Conservation (phyloP, 1,140 invertebrate species). For the Drosophila punjabiensis region DNA sequence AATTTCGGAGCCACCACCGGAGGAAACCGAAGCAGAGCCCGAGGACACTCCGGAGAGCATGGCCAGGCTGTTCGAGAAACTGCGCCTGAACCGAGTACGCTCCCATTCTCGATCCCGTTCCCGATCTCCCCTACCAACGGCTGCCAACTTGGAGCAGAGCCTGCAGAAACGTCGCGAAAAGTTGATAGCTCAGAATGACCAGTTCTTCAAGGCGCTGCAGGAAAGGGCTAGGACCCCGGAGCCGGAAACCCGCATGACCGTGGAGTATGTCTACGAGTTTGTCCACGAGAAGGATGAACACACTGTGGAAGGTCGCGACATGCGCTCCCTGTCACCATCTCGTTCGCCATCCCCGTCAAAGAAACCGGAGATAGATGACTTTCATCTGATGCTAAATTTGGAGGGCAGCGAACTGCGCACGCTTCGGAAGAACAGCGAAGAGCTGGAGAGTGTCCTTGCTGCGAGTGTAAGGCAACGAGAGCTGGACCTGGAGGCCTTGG, state of each 20-base stretch:
- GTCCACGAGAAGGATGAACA: conserved; percentile 25
- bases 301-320: conserved; percentile 35
- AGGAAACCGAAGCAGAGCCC: conserved; percentile 40
- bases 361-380: conserved; percentile 26
- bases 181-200: conserved; percentile 73
- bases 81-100: conserved; percentile 67
- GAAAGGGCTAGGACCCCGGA: conserved; percentile 61
- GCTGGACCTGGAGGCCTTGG: conserved; percentile 61
- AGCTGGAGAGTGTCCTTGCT: conserved; percentile 50
- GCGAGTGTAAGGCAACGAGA: conserved; percentile 37
- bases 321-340: conserved; percentile 51
- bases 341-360: conserved; percentile 23
- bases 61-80: conserved; percentile 64
- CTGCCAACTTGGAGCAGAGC: conserved; percentile 65
- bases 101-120: conserved; percentile 72
- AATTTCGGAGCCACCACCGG: conserved; percentile 21
- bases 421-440: conserved; percentile 53
- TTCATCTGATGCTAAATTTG: conserved; percentile 70
- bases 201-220: conserved; percentile 62
- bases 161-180: conserved; percentile 54
- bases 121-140: conserved; percentile 64
- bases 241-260: conserved; percentile 44
- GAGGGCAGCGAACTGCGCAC: conserved; percentile 58
- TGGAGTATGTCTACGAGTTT: conserved; percentile 69
- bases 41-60: conserved; percentile 67